Conservation (phyloP, 2,888 invertebrate species). For the Andrena bucephala region DNA sequence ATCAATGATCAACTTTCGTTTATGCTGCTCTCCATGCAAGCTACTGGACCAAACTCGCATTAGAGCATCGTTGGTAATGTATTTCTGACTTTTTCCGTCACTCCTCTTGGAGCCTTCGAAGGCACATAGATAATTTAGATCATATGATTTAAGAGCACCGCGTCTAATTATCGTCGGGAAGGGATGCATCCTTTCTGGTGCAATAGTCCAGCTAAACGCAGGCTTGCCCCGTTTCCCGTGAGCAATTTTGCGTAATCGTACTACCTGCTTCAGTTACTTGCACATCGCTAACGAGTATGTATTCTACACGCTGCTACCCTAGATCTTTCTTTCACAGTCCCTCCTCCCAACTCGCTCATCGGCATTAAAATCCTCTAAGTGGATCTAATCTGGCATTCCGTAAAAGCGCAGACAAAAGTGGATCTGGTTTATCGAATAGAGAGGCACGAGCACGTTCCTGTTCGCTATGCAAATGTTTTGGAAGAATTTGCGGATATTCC, state of each 20-base stretch:
- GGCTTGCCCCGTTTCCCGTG: slow-evolving; percentile 79
- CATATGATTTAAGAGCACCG: background rate
- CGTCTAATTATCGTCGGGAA: slow-evolving; percentile 37
- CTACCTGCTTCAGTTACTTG: slow-evolving; percentile 45
- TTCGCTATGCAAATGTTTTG: background rate
- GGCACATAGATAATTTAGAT: background rate
- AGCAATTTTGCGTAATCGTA: slow-evolving; percentile 80
- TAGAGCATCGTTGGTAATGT: background rate
- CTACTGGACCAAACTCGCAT: background rate
- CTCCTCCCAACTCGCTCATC: slow-evolving; percentile 7
- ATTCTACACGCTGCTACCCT: slow-evolving; percentile 33
- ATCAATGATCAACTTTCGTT: slow-evolving; percentile 33
- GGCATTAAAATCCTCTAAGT: slow-evolving; percentile 7
- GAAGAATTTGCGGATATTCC: background rate
- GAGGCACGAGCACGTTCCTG: background rate
- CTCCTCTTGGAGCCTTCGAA: background rate
- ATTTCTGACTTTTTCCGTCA: background rate
- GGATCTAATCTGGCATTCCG: background rate
- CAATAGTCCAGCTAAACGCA: slow-evolving; percentile 69
- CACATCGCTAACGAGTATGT: slow-evolving; percentile 63
- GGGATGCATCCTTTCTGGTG: slow-evolving; percentile 69
- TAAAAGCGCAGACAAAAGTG: background rate
- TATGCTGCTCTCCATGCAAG: background rate
- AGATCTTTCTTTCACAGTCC: slow-evolving; percentile 32
- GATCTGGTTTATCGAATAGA: background rate